Percentiles rank a stretch among this genome's conserved stretches.
Evolutionary conservation across 2,888 invertebrate species (phyloP).

Genomic region (Hoplodrina ambigua): DNA sequence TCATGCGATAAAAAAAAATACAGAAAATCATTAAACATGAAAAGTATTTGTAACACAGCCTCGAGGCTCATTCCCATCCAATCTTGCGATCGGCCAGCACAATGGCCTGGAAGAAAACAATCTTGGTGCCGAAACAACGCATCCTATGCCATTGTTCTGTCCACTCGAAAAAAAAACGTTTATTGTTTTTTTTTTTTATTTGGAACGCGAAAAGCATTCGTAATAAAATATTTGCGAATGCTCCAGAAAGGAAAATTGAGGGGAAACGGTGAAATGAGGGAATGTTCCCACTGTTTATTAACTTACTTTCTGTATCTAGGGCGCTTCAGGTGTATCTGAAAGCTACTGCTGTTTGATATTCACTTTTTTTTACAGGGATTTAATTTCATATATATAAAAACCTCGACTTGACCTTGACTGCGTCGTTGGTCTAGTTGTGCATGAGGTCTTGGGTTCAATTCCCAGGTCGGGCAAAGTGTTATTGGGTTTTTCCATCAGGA

Average conservation of each 20-base stretch:
- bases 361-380: conserved; percentile 4
- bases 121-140: conserved; percentile 75
- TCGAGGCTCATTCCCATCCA: conserved; percentile 77
- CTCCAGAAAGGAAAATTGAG: conserved; percentile 63
- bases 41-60: conserved; percentile 63
- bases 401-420: too few relatives aligned
- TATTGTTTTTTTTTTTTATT: conserved; percentile 73
- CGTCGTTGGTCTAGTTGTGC: too few relatives aligned
- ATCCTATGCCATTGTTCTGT: conserved; percentile 62
- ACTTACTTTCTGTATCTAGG: conserved; percentile 39
- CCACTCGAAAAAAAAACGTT: conserved; percentile 59
- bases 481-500: too few relatives aligned
- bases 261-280: conserved; percentile 35
- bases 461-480: too few relatives aligned
- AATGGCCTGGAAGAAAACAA: conserved; percentile 83
- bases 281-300: conserved; percentile 46
- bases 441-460: too few relatives aligned
- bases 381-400: background rate
- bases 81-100: conserved; percentile 76
- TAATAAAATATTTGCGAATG: conserved; percentile 59
- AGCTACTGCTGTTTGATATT: background rate
- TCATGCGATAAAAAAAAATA: conserved; percentile 17
- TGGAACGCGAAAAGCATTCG: conserved; percentile 65
- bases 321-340: conserved; percentile 26
- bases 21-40: conserved; percentile 44